Evolutionary conservation across 2,888 invertebrate genomes (phyloP).

Genomic region (Andrena flavipes): DNA sequence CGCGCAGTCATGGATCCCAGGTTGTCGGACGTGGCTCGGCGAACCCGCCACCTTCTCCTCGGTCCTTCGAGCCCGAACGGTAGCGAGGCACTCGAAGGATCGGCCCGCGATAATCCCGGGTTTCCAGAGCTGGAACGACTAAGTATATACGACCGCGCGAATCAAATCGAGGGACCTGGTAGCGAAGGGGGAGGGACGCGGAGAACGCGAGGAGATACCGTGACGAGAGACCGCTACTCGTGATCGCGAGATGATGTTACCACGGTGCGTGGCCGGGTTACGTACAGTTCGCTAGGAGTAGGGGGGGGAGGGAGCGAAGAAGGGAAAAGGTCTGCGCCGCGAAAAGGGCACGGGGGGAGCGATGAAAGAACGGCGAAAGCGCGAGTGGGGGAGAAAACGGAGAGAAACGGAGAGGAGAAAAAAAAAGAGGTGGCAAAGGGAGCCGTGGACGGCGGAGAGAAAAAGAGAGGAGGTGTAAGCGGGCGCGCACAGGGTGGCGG

Average conservation of each 20-base stretch:
- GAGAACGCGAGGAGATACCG: too few species aligned
- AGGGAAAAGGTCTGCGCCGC: conserved; percentile 1
- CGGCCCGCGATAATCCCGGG: too few species aligned
- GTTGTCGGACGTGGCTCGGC: not conserved
- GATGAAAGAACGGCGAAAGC: not conserved
- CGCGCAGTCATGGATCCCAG: conserved; percentile 25
- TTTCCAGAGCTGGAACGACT: too few species aligned
- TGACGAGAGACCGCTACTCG: not conserved
- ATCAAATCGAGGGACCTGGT: too few species aligned
- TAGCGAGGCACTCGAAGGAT: too few species aligned
- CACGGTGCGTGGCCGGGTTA: conserved; percentile 17
- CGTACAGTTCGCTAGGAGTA: not conserved
- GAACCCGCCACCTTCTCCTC: not conserved
- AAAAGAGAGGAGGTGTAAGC: conserved; percentile 48
- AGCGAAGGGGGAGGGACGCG: too few species aligned
- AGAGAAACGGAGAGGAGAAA: conserved; percentile 28
- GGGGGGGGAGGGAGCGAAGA: not conserved
- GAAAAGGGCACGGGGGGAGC: not conserved
- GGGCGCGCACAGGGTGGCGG: conserved; percentile 59
- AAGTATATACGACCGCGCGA: too few species aligned
- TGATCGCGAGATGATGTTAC: conserved; percentile 18
- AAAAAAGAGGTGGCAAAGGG: conserved; percentile 10
- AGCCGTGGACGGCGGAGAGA: conserved; percentile 3
- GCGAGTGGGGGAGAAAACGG: conserved; percentile 29
- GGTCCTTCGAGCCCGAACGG: too few species aligned